Base-by-base conservation (phyloP, 1,140 invertebrate genomes). In the Polyergus mexicanus region DNA sequence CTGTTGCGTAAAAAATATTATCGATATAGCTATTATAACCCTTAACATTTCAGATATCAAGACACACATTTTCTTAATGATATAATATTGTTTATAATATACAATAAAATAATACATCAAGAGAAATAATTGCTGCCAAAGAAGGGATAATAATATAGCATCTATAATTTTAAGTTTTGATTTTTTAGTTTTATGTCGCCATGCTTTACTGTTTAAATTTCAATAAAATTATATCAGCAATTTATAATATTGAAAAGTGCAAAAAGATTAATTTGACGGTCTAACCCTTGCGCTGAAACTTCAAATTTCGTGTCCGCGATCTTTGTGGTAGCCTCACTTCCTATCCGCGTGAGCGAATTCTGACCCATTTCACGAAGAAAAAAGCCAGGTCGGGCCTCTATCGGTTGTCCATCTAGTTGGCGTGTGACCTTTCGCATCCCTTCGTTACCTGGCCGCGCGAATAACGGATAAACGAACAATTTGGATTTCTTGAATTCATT, bases 391-490 rank as follows among this genome's bases (percentile, higher is more conserved):
- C 88, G 84, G 47, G 75, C 56, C 77, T 85, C 89, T 92, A 92
- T 92, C 91, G 89, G 89, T 89, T 90, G 90, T 91, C 91, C 89
- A 92, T 92, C 90, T 89, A 56, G 84, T 90, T 92, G 87, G 91
- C 90, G 90, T 92, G 85, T 91, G 90, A 92, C 91, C 91, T 92
- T 92, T 92, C 75, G 86, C 83, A 90, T 92, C 86, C 89, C 76
- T 86, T 62, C 63, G 63, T 78, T 71, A 78, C 47, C 44, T 41
- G 19, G 6, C 54, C 32, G 32, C 16, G 35, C 71, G 63, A 89
- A 60, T 84, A 87, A 86, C 78, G 72, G 80, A 66, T 88, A 84
- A 83, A 72, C 78, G 71, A 69, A 38, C 72, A 11, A 72, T 77
- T 51, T 54, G 54, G 38, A 47, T 77, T 65, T 65, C 58, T 47